Evolutionary conservation across 1,140 invertebrate genomes (phyloP).

Genomic region (Centruroides vittatus): DNA sequence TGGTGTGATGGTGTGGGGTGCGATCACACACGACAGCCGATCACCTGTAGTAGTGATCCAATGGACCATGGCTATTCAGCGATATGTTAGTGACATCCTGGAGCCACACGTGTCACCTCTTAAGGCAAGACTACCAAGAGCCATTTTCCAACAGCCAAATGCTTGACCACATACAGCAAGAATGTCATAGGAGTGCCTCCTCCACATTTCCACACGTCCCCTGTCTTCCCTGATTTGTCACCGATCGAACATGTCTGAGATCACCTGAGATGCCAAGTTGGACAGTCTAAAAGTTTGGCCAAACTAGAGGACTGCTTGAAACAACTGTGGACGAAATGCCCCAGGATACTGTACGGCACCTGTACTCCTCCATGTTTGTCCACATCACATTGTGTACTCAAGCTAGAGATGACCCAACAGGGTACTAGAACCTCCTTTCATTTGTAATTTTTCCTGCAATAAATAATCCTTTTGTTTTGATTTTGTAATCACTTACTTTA

Average conservation of each 20-base stretch:
- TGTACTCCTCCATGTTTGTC: not conserved
- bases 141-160: not conserved
- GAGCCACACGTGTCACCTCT: too few species aligned
- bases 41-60: too few species aligned
- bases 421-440: not conserved
- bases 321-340: not conserved
- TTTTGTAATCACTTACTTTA: not conserved
- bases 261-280: not conserved
- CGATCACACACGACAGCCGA: too few species aligned
- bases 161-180: not conserved
- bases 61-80: too few species aligned
- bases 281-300: not conserved
- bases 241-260: not conserved
- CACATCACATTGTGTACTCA: not conserved
- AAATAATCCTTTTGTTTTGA: not conserved
- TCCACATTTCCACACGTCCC: not conserved
- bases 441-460: not conserved
- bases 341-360: not conserved
- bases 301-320: not conserved
- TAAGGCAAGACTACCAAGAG: too few species aligned
- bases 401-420: not conserved
- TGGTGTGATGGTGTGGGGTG: too few species aligned
- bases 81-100: too few species aligned
- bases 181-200: not conserved
- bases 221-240: not conserved